Evolutionary conservation across 2,113 vertebrate species (phyloP).

Genomic region (Aleadryas rufinucha): DNA sequence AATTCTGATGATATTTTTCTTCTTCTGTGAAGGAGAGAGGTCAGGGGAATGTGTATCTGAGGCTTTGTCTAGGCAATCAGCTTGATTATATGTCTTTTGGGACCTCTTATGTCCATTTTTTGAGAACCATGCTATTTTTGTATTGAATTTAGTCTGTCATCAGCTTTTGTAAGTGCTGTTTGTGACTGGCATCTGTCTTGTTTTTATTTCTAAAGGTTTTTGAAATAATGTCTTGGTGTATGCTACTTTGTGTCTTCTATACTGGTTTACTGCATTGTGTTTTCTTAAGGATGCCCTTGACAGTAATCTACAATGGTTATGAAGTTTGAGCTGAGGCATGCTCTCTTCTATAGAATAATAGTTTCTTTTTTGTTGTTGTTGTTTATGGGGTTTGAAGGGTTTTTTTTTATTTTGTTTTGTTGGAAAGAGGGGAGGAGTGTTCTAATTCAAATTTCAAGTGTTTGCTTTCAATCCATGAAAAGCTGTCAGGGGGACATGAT

Average conservation of each 20-base stretch:
- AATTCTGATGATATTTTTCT: neutral
- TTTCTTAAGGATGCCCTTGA: neutral
- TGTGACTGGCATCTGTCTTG: neutral
- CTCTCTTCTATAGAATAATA: neutral
- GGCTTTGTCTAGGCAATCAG: neutral
- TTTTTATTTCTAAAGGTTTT: neutral
- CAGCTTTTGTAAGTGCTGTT: neutral
- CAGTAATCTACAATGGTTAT: neutral
- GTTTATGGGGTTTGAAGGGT: accelerated
- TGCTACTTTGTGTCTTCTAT: neutral
- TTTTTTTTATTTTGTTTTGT: neutral
- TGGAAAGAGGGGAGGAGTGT: accelerated
- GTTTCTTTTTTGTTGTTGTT: neutral
- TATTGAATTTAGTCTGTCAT: neutral
- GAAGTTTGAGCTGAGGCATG: neutral
- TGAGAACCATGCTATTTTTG: neutral
- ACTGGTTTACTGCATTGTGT: neutral
- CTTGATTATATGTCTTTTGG: neutral
- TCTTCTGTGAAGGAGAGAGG: neutral
- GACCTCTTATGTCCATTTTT: neutral
- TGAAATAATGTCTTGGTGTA: neutral
- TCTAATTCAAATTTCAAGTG: neutral
- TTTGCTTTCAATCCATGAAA: neutral
- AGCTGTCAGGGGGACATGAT: neutral
- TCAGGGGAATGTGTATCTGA: neutral